Evolutionary conservation across 2,797 vertebrate species (phyloP).

Genomic region (Lagodon rhomboides): DNA sequence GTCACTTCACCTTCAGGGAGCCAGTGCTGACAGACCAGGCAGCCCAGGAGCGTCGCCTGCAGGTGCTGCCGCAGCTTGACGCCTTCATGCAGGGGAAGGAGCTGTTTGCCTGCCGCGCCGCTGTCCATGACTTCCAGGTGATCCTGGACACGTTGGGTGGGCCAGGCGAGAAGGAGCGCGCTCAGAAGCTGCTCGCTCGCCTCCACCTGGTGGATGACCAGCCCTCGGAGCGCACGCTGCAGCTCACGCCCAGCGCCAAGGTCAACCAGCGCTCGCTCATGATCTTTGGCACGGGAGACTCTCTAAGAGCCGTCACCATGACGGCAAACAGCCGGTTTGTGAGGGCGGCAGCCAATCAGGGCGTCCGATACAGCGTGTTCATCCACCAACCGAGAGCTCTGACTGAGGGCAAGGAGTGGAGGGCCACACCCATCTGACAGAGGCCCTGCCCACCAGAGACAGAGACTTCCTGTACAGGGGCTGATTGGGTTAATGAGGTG

Average conservation of each 20-base stretch:
- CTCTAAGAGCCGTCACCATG: slow-evolving; percentile 93
- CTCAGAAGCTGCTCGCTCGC: slow-evolving; percentile 85
- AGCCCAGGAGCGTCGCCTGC: slow-evolving; percentile 90
- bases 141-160: slow-evolving; percentile 95
- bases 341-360: slow-evolving; percentile 95
- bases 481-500: not conserved
- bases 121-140: slow-evolving; percentile 92
- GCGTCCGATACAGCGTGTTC: slow-evolving; percentile 94
- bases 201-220: slow-evolving; percentile 90
- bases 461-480: not conserved
- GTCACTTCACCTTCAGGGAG: slow-evolving; percentile 92
- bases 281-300: slow-evolving; percentile 96
- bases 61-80: slow-evolving; percentile 90
- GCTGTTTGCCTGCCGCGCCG: slow-evolving; percentile 92
- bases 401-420: slow-evolving; percentile 95
- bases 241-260: slow-evolving; percentile 91
- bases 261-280: slow-evolving; percentile 92
- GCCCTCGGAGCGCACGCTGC: slow-evolving; percentile 90
- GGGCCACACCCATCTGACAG: slow-evolving; percentile 83
- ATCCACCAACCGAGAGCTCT: slow-evolving; percentile 95
- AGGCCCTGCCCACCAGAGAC: slow-evolving; percentile 80
- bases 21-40: slow-evolving; percentile 96
- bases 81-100: slow-evolving; percentile 94
- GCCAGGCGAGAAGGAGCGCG: slow-evolving; percentile 90
- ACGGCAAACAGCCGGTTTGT: slow-evolving; percentile 97